phyloP scores from a whole-genome alignment of 2,888 invertebrate species.

The Pseudanteris insignis region DNA sequence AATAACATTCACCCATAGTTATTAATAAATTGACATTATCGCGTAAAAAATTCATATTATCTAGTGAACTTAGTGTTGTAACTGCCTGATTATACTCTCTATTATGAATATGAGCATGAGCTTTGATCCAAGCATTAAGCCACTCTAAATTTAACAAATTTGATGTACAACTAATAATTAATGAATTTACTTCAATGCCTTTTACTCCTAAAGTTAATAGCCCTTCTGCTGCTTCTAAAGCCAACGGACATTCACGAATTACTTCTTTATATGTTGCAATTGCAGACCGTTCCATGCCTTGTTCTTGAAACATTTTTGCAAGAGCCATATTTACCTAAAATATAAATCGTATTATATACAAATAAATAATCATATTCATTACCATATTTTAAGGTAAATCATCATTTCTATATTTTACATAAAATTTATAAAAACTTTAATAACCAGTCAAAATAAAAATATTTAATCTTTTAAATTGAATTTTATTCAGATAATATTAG shows the following conservation, averaged over 20 bases:
- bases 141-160: constrained; percentile 66
- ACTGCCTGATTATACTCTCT: constrained; percentile 77
- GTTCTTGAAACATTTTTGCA: constrained; percentile 76
- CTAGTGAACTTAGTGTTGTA: constrained; percentile 74
- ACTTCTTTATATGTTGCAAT: constrained; percentile 83
- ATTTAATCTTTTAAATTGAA: too few species aligned
- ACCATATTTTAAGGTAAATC: too few species aligned
- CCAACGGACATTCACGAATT: constrained; percentile 77
- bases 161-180: constrained; percentile 72
- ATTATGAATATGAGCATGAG: constrained; percentile 73
- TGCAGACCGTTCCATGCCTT: constrained; percentile 77
- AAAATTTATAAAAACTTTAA: too few species aligned
- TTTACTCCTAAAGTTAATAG: constrained; percentile 77
- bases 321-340: constrained; percentile 74
- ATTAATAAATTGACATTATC: constrained; percentile 76
- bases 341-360: too few species aligned
- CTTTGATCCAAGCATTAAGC: constrained; percentile 73
- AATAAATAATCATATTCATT: too few species aligned
- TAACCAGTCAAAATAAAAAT: too few species aligned
- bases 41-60: constrained; percentile 73
- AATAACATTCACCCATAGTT: constrained; percentile 75
- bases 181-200: constrained; percentile 78
- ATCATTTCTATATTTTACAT: too few species aligned
- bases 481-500: too few species aligned
- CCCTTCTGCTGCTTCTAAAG: constrained; percentile 79